Evolutionary conservation across 2,888 invertebrate species (phyloP).

Genomic region (Philonicus albiceps): DNA sequence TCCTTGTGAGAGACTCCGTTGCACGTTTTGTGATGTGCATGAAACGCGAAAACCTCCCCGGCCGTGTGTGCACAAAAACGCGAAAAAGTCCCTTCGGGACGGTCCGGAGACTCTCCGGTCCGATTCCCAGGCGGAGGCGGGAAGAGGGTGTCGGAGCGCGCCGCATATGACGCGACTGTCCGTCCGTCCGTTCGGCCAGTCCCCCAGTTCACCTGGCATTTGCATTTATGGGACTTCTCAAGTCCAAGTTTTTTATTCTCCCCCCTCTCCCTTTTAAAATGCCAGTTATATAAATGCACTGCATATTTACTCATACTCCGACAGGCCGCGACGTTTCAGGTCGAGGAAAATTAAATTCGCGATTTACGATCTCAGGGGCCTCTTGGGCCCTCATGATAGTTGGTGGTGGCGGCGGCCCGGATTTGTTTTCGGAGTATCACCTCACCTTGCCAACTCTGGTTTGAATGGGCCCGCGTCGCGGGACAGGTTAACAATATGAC

Average conservation of each 20-base stretch:
- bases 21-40: slow-evolving; percentile 33
- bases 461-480: not conserved
- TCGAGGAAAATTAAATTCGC: slow-evolving; percentile 40
- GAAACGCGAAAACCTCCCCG: slow-evolving; percentile 25
- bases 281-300: not conserved
- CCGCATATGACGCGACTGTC: not conserved
- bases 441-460: not conserved
- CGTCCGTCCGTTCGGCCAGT: not conserved
- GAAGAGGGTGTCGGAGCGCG: slow-evolving; percentile 24
- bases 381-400: not conserved
- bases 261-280: no score
- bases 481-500: slow-evolving; percentile 38
- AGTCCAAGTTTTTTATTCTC: not conserved
- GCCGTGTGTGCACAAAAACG: slow-evolving; percentile 19
- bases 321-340: slow-evolving; percentile 24
- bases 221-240: slow-evolving; percentile 38
- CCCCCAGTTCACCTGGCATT: slow-evolving; percentile 8
- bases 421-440: slow-evolving; percentile 13
- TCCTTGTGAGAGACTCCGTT: slow-evolving; percentile 11
- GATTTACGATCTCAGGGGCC: slow-evolving; percentile 39
- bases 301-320: slow-evolving; percentile 29
- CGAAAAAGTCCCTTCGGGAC: slow-evolving; percentile 6
- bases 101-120: not conserved
- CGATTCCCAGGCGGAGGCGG: slow-evolving; percentile 19
- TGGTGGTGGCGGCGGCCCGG: not conserved